Percentiles rank a stretch among this genome's conserved stretches.
Conservation (phyloP, 2,797 vertebrate genomes). For the Caiman crocodilus region DNA sequence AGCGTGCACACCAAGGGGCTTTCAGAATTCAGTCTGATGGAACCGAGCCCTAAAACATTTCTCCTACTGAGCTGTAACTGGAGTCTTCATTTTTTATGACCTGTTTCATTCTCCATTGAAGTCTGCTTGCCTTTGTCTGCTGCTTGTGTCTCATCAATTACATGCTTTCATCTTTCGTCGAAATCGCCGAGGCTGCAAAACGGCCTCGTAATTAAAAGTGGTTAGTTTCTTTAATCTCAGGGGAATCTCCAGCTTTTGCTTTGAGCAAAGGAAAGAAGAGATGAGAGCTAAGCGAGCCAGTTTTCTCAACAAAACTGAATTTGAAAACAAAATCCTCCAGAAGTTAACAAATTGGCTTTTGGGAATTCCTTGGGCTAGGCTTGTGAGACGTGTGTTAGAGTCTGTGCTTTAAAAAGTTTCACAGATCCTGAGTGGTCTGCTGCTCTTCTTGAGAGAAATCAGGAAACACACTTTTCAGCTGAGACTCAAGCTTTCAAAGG, state of each 20-base stretch:
- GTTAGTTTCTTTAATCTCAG: neutral
- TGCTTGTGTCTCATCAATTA: neutral
- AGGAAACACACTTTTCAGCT: neutral
- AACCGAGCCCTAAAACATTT: rapidly evolving
- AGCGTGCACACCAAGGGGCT: rapidly evolving
- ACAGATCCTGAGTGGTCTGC: neutral
- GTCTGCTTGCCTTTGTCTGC: neutral
- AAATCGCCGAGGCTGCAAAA: neutral
- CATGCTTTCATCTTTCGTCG: neutral
- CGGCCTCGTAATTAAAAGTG: neutral
- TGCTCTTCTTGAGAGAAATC: neutral
- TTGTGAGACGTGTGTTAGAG: neutral
- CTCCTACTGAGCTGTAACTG: neutral
- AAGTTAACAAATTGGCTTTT: neutral
- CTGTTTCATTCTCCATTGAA: neutral
- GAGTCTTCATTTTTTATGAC: neutral
- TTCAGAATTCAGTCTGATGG: neutral
- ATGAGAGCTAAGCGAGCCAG: neutral
- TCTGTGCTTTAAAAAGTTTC: neutral
- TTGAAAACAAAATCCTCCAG: neutral
- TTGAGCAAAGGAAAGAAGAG: neutral
- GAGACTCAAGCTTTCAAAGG: neutral
- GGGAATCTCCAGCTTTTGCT: neutral
- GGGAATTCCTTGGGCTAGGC: neutral
- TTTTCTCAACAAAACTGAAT: neutral